Evolutionary conservation across 2,113 vertebrate genomes (phyloP).

Genomic region (western clawed frog (Xenopus tropicalis)): UCB_Xtro_10.0 CM004450.2:85596001-85596500

Average conservation of each 20-base stretch:
- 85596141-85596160: conserved; percentile 1
- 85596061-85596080: conserved; percentile 36
- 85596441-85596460: too few species aligned
- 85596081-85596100: conserved; percentile 13
- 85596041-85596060: conserved; percentile 39
- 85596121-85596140: conserved; percentile 14
- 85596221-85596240: background rate
- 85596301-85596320: too few species aligned
- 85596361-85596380: too few species aligned
- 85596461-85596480: too few species aligned
- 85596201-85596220: conserved; percentile 10
- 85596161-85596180: conserved; percentile 22
- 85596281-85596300: too few species aligned
- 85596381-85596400: too few species aligned
- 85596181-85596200: conserved; percentile 29
- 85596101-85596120: background rate
- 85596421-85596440: too few species aligned
- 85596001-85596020: conserved; percentile 41
- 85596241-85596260: conserved; percentile 36
- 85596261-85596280: background rate
- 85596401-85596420: too few species aligned
- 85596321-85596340: too few species aligned
- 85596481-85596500: too few species aligned
- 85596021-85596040: conserved; percentile 14
- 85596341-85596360: too few species aligned